A percentile compares a stretch with the other conserved stretches of the same genome.
These are phyloP conservation scores for Meleagris gallopavo DNA, from an alignment of 2,113 vertebrate genomes.

Conservation along the genomic window DNA sequence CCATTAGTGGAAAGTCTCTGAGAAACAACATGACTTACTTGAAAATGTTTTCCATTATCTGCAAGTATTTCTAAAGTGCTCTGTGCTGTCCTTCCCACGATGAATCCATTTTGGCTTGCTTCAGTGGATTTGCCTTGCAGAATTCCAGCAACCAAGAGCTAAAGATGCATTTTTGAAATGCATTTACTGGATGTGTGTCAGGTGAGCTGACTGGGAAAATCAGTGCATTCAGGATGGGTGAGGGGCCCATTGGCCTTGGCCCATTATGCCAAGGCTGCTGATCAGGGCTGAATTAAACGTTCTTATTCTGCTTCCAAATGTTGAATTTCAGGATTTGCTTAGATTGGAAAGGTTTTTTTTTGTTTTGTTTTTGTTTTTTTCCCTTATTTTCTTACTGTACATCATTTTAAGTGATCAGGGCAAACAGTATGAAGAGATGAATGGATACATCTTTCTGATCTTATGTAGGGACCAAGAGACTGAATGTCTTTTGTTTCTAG, in stretches of 20 bases:
- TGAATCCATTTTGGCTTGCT: slow-evolving; percentile 47
- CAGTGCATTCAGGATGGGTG: not conserved
- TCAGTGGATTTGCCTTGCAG: slow-evolving; percentile 35
- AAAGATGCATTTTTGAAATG: slow-evolving; percentile 22
- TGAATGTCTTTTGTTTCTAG: not conserved
- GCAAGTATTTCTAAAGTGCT: slow-evolving; percentile 54
- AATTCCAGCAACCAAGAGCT: slow-evolving; percentile 40
- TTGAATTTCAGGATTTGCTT: not conserved
- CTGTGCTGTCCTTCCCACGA: not conserved
- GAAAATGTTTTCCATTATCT: slow-evolving; percentile 59
- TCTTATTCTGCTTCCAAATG: not conserved
- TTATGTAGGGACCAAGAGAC: not conserved
- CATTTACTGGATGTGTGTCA: not conserved
- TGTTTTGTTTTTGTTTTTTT: too few species aligned
- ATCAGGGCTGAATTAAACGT: not conserved
- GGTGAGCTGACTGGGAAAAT: slow-evolving; percentile 16
- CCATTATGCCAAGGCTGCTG: not conserved
- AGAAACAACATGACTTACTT: slow-evolving; percentile 34
- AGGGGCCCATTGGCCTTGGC: not conserved
- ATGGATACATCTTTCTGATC: not conserved
- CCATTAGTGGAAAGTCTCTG: slow-evolving; percentile 31
- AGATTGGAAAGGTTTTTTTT: not conserved
- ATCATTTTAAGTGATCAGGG: not conserved
- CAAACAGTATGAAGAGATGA: not conserved
- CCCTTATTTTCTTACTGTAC: not conserved